phyloP scores from a whole-genome alignment of 2,888 invertebrate species.

The Sthenelais limicola region DNA sequence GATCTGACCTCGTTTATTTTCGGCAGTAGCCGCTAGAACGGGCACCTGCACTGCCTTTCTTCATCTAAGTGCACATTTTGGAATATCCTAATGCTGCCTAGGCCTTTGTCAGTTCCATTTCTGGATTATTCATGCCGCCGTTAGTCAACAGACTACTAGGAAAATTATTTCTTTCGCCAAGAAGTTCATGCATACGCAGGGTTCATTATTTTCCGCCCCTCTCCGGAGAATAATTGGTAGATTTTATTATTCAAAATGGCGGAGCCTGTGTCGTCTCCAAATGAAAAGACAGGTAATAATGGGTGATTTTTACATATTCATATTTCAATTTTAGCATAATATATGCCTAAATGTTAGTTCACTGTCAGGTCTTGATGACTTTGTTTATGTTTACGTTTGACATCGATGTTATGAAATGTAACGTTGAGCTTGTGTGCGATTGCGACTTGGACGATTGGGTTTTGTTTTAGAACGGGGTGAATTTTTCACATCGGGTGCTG shows the following conservation, averaged over 20 bases:
- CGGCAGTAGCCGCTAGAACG: slow-evolving; percentile 36
- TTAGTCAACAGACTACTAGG: slow-evolving; percentile 11
- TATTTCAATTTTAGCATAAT: slow-evolving; percentile 51
- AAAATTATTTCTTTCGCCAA: slow-evolving; percentile 22
- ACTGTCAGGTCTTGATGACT: slow-evolving; percentile 16
- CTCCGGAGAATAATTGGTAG: slow-evolving; percentile 49
- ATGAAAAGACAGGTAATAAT: slow-evolving; percentile 51
- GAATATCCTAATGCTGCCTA: slow-evolving; percentile 3
- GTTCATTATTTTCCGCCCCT: slow-evolving; percentile 47
- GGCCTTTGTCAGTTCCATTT: neutral
- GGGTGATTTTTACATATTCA: slow-evolving; percentile 50
- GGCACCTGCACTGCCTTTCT: slow-evolving; percentile 27
- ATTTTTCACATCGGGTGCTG: no score
- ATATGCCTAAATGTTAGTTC: slow-evolving; percentile 43
- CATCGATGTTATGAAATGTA: no score
- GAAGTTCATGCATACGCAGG: slow-evolving; percentile 42
- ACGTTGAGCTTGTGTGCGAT: no score
- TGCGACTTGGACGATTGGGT: no score
- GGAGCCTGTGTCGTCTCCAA: slow-evolving; percentile 46
- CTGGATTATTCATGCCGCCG: slow-evolving; percentile 4
- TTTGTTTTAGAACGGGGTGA: no score
- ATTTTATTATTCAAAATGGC: slow-evolving; percentile 52
- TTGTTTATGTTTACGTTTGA: slow-evolving; percentile 35
- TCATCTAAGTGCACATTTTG: slow-evolving; percentile 1
- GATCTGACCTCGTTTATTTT: slow-evolving; percentile 42